These are phyloP conservation scores for Tillus elongatus DNA, from an alignment of 2,888 invertebrate genomes.

Conservation along the genomic window DNA sequence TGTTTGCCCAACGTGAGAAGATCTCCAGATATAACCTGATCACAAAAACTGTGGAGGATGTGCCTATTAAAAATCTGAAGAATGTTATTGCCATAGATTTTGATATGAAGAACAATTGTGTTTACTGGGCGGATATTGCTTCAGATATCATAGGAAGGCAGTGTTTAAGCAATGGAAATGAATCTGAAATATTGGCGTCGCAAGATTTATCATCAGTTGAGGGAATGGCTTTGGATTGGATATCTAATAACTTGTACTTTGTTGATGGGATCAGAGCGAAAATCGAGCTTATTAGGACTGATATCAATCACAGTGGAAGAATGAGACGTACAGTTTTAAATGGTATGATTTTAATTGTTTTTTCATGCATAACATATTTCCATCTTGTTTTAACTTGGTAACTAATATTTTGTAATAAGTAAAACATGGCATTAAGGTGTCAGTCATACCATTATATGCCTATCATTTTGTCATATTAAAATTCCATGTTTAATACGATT, in stretches of 20 bases:
- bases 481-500: no score
- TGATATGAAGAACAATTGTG: constrained; percentile 72
- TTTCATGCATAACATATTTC: no score
- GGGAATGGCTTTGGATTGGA: constrained; percentile 85
- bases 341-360: no score
- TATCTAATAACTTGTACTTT: constrained; percentile 77
- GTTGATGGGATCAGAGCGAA: constrained; percentile 71
- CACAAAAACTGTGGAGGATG: constrained; percentile 43
- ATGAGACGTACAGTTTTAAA: constrained; percentile 71
- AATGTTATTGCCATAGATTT: constrained; percentile 83
- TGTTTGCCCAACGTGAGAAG: constrained; percentile 68
- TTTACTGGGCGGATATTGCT: constrained; percentile 84
- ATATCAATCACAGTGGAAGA: constrained; percentile 52
- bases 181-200: constrained; percentile 63
- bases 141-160: constrained; percentile 69
- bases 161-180: constrained; percentile 56
- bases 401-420: no score
- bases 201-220: constrained; percentile 72
- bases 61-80: constrained; percentile 61
- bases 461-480: no score
- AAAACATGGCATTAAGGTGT: no score
- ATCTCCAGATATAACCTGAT: constrained; percentile 48
- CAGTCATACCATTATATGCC: no score
- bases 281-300: constrained; percentile 72
- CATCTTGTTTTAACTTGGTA: no score